Percentiles rank a stretch among this genome's conserved stretches.
Evolutionary conservation across 2,113 vertebrate species (phyloP).

Genomic region (Cyprinodon brontotheroides): DNA sequence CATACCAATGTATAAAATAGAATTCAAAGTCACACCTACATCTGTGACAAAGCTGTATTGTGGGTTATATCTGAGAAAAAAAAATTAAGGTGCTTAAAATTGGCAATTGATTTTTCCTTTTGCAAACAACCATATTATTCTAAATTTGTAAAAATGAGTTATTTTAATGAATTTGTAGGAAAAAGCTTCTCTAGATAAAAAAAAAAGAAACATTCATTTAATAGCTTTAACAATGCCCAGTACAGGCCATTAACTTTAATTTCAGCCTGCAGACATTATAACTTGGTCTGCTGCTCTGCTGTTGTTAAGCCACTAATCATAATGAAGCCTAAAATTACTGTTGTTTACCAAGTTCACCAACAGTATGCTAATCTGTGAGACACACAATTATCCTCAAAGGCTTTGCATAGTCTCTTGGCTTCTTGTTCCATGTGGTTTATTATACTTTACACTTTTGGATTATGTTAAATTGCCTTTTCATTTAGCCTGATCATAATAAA

Average conservation of each 20-base stretch:
- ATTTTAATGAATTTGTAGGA: neutral
- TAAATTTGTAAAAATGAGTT: neutral
- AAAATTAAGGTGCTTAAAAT: neutral
- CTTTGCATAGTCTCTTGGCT: slow-evolving; percentile 29
- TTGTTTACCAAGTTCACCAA: slow-evolving; percentile 60
- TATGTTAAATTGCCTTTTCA: slow-evolving; percentile 49
- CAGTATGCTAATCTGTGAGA: slow-evolving; percentile 55
- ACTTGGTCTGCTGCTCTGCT: slow-evolving; percentile 42
- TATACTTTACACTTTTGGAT: slow-evolving; percentile 29
- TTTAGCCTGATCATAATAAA: slow-evolving; percentile 55
- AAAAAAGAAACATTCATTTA: slow-evolving; percentile 27
- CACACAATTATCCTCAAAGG: slow-evolving; percentile 53
- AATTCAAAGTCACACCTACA: neutral
- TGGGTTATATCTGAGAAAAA: neutral
- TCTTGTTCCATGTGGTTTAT: slow-evolving; percentile 29
- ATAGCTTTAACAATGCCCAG: slow-evolving; percentile 37
- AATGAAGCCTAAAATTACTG: slow-evolving; percentile 46
- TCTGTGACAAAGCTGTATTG: neutral
- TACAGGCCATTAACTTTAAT: slow-evolving; percentile 49
- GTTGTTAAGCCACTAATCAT: slow-evolving; percentile 53
- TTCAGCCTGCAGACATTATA: slow-evolving; percentile 47
- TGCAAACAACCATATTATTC: neutral
- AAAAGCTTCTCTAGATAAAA: slow-evolving; percentile 24
- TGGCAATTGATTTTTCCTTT: neutral
- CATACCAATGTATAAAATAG: neutral